These are phyloP conservation scores for Gisinianus flammeolus DNA, from an alignment of 2,888 invertebrate species.

Conservation along the genomic window DNA sequence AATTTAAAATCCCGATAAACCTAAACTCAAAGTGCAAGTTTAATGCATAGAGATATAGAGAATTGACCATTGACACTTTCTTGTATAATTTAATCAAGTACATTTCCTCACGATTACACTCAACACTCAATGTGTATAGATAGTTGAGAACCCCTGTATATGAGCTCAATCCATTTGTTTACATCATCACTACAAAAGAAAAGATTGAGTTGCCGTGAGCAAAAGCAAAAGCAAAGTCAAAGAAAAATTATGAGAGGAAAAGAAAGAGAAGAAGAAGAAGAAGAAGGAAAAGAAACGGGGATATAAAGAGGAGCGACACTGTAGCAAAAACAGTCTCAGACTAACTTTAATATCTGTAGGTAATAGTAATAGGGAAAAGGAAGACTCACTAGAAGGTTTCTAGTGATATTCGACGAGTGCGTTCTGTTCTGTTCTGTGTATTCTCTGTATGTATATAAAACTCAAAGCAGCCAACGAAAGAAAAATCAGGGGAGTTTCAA, in stretches of 20 bases:
- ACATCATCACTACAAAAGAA: background rate
- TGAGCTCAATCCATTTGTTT: too few relatives aligned
- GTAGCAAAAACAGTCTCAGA: background rate
- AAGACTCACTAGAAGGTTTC: too few relatives aligned
- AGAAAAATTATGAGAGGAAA: background rate
- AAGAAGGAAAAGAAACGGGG: background rate
- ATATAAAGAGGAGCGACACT: background rate
- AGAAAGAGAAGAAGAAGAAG: background rate
- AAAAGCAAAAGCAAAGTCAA: background rate
- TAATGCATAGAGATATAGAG: too few relatives aligned
- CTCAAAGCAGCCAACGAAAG: background rate
- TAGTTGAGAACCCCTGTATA: too few relatives aligned
- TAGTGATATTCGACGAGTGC: too few relatives aligned
- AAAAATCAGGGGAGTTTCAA: background rate
- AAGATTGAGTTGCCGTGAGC: background rate
- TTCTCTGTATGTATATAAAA: background rate
- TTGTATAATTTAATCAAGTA: too few relatives aligned
- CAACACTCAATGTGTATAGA: too few relatives aligned
- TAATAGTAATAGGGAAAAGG: background rate
- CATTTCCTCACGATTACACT: too few relatives aligned
- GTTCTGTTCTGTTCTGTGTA: too few relatives aligned
- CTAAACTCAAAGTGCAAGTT: too few relatives aligned
- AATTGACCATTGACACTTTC: too few relatives aligned
- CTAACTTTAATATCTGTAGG: background rate
- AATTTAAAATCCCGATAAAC: too few relatives aligned